Conservation (phyloP, 2,888 invertebrate species). For the Tiphia femorata region DNA sequence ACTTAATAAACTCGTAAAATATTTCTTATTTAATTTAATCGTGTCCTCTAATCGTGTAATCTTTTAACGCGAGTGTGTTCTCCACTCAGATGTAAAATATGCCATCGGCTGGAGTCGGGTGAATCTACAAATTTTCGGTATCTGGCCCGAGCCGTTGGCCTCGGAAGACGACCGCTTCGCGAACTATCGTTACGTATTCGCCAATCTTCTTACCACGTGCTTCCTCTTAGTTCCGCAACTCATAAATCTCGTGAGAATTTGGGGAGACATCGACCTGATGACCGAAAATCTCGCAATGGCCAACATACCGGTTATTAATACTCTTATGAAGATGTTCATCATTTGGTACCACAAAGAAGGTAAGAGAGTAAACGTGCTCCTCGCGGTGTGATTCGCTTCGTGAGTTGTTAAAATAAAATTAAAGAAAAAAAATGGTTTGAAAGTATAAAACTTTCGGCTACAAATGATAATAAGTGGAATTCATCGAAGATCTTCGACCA, state of each 20-base stretch:
- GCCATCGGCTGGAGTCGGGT: conserved; percentile 42
- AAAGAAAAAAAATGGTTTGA: too few species aligned
- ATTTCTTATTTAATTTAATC: too few species aligned
- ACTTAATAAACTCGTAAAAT: too few species aligned
- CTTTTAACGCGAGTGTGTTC: too few species aligned
- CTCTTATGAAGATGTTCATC: conserved; percentile 40
- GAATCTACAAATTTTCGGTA: conserved; percentile 37
- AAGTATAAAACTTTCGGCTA: too few species aligned
- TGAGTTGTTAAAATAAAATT: neutral
- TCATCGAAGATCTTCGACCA: conserved; percentile 23
- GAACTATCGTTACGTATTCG: neutral
- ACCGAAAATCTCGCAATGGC: conserved; percentile 45
- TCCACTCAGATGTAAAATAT: conserved; percentile 19
- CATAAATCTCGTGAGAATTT: conserved; percentile 35
- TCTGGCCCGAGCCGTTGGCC: conserved; percentile 40
- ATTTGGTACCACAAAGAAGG: conserved; percentile 44
- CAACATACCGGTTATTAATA: conserved; percentile 43
- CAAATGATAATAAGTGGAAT: too few species aligned
- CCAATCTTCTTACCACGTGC: neutral
- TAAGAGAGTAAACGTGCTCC: neutral
- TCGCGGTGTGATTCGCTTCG: too few species aligned
- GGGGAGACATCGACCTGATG: conserved; percentile 37
- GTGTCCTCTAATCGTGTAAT: too few species aligned
- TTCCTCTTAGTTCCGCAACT: conserved; percentile 38
- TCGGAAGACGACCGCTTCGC: neutral